Evolutionary conservation across 2,888 invertebrate species (phyloP).

Genomic region (Nemoura dubitans): DNA sequence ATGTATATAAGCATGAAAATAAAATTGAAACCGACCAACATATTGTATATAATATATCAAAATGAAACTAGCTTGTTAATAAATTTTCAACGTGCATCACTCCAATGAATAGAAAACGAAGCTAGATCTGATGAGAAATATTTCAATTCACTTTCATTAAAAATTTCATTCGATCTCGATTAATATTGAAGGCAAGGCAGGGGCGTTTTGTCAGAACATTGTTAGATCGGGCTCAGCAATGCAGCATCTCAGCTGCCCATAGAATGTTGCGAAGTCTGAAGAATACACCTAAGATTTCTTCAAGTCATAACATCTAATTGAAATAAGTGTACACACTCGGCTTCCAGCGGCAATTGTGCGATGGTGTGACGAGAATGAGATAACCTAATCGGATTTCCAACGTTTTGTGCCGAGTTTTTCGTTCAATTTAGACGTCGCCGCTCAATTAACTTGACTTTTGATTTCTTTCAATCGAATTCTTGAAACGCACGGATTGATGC

Average conservation of each 20-base stretch:
- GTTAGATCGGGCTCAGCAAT: background rate
- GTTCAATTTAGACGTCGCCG: background rate
- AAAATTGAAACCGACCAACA: background rate
- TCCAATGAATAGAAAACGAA: background rate
- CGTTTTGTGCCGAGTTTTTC: background rate
- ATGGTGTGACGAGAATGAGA: background rate
- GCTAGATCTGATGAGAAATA: background rate
- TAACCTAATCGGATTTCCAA: background rate
- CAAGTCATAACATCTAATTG: conserved; percentile 5
- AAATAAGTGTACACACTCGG: background rate
- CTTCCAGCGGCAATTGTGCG: too few relatives aligned
- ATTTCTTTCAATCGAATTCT: background rate
- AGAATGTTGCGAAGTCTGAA: too few relatives aligned
- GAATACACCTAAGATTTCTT: background rate
- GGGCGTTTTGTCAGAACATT: background rate
- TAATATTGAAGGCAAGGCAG: background rate
- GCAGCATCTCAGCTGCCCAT: too few relatives aligned
- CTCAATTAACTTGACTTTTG: background rate
- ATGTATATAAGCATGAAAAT: too few relatives aligned
- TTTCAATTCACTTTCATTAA: background rate
- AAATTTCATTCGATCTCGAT: background rate
- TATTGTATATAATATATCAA: background rate
- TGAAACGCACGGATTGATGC: background rate
- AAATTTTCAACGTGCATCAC: background rate
- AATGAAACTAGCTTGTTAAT: background rate